Conservation (phyloP, 2,888 invertebrate genomes). For the Calameuta pallipes region DNA sequence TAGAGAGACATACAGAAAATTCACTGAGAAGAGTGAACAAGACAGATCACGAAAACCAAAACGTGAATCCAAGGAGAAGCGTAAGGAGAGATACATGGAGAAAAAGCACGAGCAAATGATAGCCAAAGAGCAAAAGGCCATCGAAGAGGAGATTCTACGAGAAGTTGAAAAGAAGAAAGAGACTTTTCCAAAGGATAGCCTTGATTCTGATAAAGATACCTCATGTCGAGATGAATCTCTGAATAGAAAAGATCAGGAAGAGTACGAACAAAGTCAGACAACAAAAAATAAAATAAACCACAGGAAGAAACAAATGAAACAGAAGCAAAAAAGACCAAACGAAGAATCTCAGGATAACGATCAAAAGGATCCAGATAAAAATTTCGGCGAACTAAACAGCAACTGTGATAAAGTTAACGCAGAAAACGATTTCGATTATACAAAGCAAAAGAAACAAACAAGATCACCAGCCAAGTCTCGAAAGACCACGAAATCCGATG, state of each 20-base stretch:
- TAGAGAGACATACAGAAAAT: constrained; percentile 33
- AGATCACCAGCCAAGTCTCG: constrained; percentile 23
- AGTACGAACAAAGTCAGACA: constrained; percentile 16
- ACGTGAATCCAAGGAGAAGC: constrained; percentile 60
- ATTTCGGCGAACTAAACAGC: not conserved
- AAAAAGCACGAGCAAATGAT: constrained; percentile 63
- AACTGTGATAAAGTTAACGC: not conserved
- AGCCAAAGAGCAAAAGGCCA: constrained; percentile 63
- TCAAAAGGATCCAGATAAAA: constrained; percentile 19
- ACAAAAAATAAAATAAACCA: constrained; percentile 15
- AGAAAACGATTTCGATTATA: not conserved
- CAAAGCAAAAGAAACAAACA: constrained; percentile 41
- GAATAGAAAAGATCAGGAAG: not conserved
- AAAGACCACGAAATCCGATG: constrained; percentile 31
- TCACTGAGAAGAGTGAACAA: constrained; percentile 39
- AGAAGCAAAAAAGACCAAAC: not conserved
- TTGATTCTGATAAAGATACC: constrained; percentile 17
- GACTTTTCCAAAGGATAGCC: constrained; percentile 25
- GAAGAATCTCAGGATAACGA: constrained; percentile 5
- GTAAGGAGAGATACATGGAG: constrained; percentile 60
- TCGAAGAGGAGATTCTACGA: constrained; percentile 60
- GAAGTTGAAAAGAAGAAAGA: constrained; percentile 57
- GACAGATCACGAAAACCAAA: constrained; percentile 51
- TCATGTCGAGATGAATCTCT: constrained; percentile 16
- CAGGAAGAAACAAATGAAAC: not conserved